Evolutionary conservation across 1,140 invertebrate species (phyloP).

Genomic region (Plutomurus gul): DNA sequence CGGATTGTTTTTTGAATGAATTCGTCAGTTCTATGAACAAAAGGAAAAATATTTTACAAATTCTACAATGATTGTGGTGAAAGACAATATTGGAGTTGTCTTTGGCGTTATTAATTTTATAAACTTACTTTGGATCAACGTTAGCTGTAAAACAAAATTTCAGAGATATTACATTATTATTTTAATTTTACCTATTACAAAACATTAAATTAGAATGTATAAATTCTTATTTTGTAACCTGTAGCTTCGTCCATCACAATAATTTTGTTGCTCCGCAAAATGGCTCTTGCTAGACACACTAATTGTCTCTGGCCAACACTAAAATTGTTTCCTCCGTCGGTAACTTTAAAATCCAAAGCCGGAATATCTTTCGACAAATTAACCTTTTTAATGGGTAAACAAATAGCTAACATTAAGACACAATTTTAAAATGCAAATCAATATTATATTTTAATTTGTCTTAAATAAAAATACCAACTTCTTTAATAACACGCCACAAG

Average conservation of each 20-base stretch:
- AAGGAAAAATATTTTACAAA: not conserved
- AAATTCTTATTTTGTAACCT: no score
- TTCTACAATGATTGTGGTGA: not conserved
- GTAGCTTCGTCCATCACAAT: conserved; percentile 62
- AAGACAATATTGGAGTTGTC: not conserved
- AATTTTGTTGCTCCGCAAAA: conserved; percentile 59
- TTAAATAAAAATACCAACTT: conserved; percentile 62
- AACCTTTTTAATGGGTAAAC: conserved; percentile 60
- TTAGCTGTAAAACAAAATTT: no score
- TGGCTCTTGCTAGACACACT: conserved; percentile 60
- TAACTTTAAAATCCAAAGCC: conserved; percentile 56
- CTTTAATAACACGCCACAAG: conserved; percentile 79
- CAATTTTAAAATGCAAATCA: not conserved
- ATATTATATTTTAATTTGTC: not conserved
- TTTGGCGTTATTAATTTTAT: not conserved
- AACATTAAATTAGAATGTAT: no score
- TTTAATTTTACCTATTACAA: no score
- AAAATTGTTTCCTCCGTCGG: conserved; percentile 59
- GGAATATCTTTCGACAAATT: conserved; percentile 56
- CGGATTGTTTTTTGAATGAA: conserved; percentile 58
- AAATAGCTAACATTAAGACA: conserved; percentile 37
- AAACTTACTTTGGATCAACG: conserved; percentile 53
- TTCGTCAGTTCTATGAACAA: conserved; percentile 61
- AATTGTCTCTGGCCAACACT: conserved; percentile 61
- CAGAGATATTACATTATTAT: no score